These are phyloP conservation scores for Mya arenaria DNA, from an alignment of 1,140 invertebrate genomes.

Conservation along the genomic window DNA sequence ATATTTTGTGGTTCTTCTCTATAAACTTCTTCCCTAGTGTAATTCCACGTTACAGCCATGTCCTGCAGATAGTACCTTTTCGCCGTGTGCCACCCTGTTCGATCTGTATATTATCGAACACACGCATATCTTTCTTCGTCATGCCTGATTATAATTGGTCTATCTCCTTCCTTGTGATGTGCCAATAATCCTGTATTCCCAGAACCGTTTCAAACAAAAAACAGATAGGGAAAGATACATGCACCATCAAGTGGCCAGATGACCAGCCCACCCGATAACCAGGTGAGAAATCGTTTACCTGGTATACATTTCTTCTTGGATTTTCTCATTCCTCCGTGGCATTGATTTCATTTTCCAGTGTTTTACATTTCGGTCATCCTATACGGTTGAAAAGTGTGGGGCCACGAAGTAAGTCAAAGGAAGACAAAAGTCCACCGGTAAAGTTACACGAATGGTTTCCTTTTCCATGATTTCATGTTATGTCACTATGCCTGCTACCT, in stretches of 20 bases:
- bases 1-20: constrained; percentile 92
- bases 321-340: constrained; percentile 96
- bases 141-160: constrained; percentile 81
- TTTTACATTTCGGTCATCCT: constrained; percentile 97
- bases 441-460: constrained; percentile 96
- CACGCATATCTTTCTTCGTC: constrained; percentile 77
- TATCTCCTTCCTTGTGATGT: constrained; percentile 84
- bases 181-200: constrained; percentile 95
- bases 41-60: constrained; percentile 96
- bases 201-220: constrained; percentile 80
- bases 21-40: constrained; percentile 98
- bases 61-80: constrained; percentile 98
- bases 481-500: constrained; percentile 97
- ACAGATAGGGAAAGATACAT: constrained; percentile 62
- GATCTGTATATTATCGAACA: constrained; percentile 86
- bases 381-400: constrained; percentile 86
- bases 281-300: constrained; percentile 77
- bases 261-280: constrained; percentile 73
- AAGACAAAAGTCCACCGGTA: constrained; percentile 94
- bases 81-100: constrained; percentile 97
- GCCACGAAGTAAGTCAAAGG: constrained; percentile 87
- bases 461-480: constrained; percentile 98
- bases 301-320: constrained; percentile 94
- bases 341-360: constrained; percentile 95
- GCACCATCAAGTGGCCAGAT: constrained; percentile 76